Percentiles rank a stretch among this genome's conserved stretches.
Evolutionary conservation across 2,888 invertebrate genomes (phyloP).

Genomic region (Heterodera filipjevi): DNA sequence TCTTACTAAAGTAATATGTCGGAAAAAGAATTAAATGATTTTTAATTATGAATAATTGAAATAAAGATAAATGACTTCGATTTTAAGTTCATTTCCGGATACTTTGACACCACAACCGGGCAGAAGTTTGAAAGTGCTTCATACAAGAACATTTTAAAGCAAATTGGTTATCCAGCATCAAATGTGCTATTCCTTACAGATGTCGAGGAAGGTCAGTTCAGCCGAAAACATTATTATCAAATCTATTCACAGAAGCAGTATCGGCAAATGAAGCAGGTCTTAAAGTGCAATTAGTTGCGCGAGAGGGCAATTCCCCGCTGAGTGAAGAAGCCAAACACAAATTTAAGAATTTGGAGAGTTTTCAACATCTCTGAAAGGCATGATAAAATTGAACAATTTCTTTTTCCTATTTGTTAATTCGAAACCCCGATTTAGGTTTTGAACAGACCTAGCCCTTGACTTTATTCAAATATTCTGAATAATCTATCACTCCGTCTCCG

Average conservation of each 20-base stretch:
- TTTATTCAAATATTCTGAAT: slow-evolving; percentile 82
- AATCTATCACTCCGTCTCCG: slow-evolving; percentile 86
- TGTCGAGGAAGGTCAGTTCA: slow-evolving; percentile 74
- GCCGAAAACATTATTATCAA: background rate
- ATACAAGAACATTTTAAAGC: slow-evolving; percentile 78
- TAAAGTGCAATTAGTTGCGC: slow-evolving; percentile 74
- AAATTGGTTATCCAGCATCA: slow-evolving; percentile 73
- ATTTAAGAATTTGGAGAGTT: slow-evolving; percentile 28
- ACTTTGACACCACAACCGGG: slow-evolving; percentile 86
- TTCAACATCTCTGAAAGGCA: no score
- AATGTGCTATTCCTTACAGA: slow-evolving; percentile 86
- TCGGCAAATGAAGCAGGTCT: slow-evolving; percentile 81
- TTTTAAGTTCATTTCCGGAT: slow-evolving; percentile 74
- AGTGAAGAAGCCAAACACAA: slow-evolving; percentile 69
- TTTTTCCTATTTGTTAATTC: no score
- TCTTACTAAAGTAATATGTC: slow-evolving; percentile 73
- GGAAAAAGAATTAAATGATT: no score
- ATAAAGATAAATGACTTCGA: background rate
- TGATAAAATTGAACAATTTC: no score
- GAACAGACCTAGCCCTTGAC: no score
- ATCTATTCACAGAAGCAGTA: slow-evolving; percentile 75
- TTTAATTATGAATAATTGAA: no score
- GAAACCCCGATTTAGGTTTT: no score
- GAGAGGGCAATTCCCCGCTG: slow-evolving; percentile 80
- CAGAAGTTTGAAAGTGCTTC: slow-evolving; percentile 79